Evolutionary conservation across 2,113 vertebrate species (phyloP).

Genomic region (Rana temporaria): DNA sequence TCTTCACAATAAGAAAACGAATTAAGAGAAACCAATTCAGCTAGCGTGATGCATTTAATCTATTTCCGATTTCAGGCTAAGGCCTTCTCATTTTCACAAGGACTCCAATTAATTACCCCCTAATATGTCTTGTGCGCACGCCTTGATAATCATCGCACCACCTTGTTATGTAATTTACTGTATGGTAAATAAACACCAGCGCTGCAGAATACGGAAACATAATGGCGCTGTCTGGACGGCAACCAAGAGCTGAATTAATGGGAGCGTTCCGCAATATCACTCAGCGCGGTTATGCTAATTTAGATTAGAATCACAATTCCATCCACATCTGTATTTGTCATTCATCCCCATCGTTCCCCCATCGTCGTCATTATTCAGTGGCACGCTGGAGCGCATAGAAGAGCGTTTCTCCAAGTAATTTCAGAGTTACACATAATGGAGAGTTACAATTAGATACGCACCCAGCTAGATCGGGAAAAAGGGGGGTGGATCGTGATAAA

Average conservation of each 20-base stretch:
- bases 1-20: not conserved
- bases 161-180: slow-evolving; percentile 59
- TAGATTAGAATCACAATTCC: slow-evolving; percentile 57
- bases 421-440: not conserved
- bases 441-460: not conserved
- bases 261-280: slow-evolving; percentile 63
- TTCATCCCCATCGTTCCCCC: slow-evolving; percentile 2
- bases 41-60: not conserved
- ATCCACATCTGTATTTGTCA: slow-evolving; percentile 38
- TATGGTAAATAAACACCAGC: slow-evolving; percentile 57
- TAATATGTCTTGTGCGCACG: slow-evolving; percentile 58
- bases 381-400: not conserved
- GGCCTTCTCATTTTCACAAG: slow-evolving; percentile 29
- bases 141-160: slow-evolving; percentile 55
- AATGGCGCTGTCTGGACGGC: slow-evolving; percentile 65
- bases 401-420: not conserved
- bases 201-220: slow-evolving; percentile 61
- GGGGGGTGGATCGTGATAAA: too few relatives aligned
- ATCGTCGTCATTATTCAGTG: slow-evolving; percentile 13
- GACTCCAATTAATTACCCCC: slow-evolving; percentile 48
- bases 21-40: not conserved
- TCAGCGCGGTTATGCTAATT: slow-evolving; percentile 68
- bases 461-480: not conserved
- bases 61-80: slow-evolving; percentile 33
- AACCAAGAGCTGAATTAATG: slow-evolving; percentile 62